Base-by-base conservation (phyloP, 92 coral and sea anemone species). In the Actinernus sp. region DNA sequence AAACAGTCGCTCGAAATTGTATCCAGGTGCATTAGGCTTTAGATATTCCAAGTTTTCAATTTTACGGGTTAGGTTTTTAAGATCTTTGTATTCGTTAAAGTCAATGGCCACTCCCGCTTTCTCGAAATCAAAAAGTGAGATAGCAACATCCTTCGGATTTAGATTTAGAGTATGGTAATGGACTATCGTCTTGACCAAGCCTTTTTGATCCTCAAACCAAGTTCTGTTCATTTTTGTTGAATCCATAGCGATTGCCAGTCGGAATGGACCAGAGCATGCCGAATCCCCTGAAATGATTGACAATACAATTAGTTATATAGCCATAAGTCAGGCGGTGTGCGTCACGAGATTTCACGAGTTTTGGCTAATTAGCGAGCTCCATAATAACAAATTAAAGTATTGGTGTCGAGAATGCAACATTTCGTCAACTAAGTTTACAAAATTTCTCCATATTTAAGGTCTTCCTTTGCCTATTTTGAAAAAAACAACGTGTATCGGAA, bases 201-300 rank as follows among this genome's bases (percentile, higher is more conserved):
- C 26, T 25, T 32, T 49, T 24, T 65, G 30, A 0, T 48, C 47
- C 1, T 2, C 17, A 36, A 65, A 65, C 29, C 34, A 23, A 17
- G 13, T 31, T 18, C 0, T 21, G 12, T 23, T 65, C 72, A 48
- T 65, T 28, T 65, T 65, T 21, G 72, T 44, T 4, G 72, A 65
- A 37, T 65, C 72, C 12, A 65, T 7, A 4, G 59, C 72, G 14
- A 65, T 19, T 2, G 33, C 59, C 4, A 65, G 12, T 6, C 32
- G 30, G 24, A 41, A 51, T 32, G 32, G 55, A 47, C 46, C 40
- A 2, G 28, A 23, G 8, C 11, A n/a, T 9, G 37, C 54, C 26
- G 19, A 4, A 2, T 21, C n/a, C 21, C 4, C 9, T 37, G 8
- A 8, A 14, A 37, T 8, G 9, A 47, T 47, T 47, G 20, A 47